Percentiles rank a stretch among this genome's conserved stretches.
phyloP scores from a whole-genome alignment of 2,113 vertebrate species.

The Cynopterus brachyotis region DNA sequence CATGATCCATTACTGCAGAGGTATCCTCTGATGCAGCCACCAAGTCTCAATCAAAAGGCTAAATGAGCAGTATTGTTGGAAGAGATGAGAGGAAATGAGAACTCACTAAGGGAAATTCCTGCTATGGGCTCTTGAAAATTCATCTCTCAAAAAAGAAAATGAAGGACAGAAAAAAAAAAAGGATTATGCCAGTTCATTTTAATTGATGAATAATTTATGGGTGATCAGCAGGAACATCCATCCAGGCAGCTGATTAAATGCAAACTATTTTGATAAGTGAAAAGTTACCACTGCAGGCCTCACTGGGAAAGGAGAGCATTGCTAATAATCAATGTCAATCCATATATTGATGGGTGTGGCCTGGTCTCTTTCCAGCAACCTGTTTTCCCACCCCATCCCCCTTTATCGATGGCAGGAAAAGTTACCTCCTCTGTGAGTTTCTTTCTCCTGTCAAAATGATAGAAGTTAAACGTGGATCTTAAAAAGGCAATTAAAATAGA shows the following conservation, averaged over 20 bases:
- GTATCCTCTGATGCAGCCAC: background rate
- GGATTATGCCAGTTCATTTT: constrained; percentile 31
- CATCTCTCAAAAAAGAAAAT: constrained; percentile 62
- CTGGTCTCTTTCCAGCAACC: constrained; percentile 23
- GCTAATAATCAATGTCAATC: constrained; percentile 43
- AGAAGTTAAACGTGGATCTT: constrained; percentile 74
- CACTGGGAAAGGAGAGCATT: background rate
- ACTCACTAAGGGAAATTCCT: constrained; percentile 28
- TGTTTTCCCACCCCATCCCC: background rate
- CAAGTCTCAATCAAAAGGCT: background rate
- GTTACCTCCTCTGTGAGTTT: constrained; percentile 47
- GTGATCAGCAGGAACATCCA: constrained; percentile 72
- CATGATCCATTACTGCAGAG: background rate
- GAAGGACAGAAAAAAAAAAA: constrained; percentile 22
- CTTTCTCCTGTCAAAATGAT: constrained; percentile 61
- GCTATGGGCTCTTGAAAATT: constrained; percentile 22
- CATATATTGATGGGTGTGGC: background rate
- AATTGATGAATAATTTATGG: constrained; percentile 77
- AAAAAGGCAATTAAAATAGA: constrained; percentile 80
- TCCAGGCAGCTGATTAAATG: constrained; percentile 70
- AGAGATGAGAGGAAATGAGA: background rate
- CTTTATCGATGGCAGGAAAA: constrained; percentile 38
- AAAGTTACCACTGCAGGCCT: background rate
- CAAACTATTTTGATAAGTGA: constrained; percentile 74
- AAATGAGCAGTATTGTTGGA: constrained; percentile 17